These are phyloP conservation scores for Manis pentadactyla DNA, from an alignment of 2,797 vertebrate genomes.

Conservation along the genomic window DNA sequence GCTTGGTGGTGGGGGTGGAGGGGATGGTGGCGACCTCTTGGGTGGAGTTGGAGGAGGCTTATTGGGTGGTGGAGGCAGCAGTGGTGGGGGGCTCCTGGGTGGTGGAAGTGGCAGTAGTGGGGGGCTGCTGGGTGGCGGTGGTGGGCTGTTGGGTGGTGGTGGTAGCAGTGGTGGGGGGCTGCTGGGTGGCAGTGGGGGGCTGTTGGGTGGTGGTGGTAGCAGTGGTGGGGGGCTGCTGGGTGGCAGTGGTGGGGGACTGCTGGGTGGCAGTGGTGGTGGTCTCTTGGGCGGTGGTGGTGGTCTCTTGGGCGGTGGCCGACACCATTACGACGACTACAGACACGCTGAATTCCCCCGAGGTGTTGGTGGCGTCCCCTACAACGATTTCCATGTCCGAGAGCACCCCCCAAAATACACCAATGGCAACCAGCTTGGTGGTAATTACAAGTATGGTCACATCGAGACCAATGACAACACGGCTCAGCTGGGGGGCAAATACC, in stretches of 20 bases:
- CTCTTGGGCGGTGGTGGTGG: neutral
- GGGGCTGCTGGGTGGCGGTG: constrained; percentile 57
- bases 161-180: constrained; percentile 7
- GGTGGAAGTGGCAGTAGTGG: constrained; percentile 3
- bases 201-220: neutral
- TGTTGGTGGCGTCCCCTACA: constrained; percentile 72
- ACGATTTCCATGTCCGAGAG: constrained; percentile 63
- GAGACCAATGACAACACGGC: constrained; percentile 58
- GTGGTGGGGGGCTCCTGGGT: constrained; percentile 55
- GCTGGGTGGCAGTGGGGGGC: neutral
- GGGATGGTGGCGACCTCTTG: constrained; percentile 58
- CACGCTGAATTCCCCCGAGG: constrained; percentile 62
- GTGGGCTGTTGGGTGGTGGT: neutral
- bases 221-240: neutral
- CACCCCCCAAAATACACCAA: constrained; percentile 19
- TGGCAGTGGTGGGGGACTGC: neutral
- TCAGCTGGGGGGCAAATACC: constrained; percentile 78
- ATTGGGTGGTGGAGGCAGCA: neutral
- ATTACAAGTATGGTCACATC: constrained; percentile 75
- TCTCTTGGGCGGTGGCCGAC: constrained; percentile 50
- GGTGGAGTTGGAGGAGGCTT: constrained; percentile 73
- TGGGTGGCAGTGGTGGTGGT: neutral
- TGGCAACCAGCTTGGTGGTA: constrained; percentile 75
- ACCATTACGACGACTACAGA: constrained; percentile 61
- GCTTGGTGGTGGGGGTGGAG: constrained; percentile 77